phyloP scores from a whole-genome alignment of 2,797 vertebrate species.

The Lerista edwardsae region DNA sequence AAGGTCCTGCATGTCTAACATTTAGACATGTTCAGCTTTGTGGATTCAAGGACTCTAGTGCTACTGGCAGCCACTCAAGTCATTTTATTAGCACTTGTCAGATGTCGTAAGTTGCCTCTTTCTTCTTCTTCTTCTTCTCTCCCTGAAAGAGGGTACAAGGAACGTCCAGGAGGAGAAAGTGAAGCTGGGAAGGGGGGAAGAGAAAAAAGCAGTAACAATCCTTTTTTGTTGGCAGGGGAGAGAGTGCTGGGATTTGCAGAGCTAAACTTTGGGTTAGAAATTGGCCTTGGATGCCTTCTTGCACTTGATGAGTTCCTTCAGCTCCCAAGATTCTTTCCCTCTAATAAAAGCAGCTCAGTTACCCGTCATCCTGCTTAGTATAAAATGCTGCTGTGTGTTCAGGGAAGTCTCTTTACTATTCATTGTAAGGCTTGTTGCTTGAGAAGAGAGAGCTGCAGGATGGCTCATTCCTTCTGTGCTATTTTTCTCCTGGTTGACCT shows the following conservation, averaged over 20 bases:
- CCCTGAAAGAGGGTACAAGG: background rate
- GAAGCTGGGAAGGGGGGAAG: constrained; percentile 45
- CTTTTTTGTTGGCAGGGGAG: background rate
- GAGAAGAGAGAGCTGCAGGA: background rate
- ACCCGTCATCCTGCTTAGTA: background rate
- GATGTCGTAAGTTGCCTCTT: constrained; percentile 88
- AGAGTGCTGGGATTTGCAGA: too few relatives aligned
- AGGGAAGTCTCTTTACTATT: background rate
- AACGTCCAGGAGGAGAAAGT: constrained; percentile 64
- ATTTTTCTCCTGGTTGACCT: background rate
- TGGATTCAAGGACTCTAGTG: constrained; percentile 91
- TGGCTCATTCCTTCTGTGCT: background rate
- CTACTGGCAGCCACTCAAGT: constrained; percentile 89
- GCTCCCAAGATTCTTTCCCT: background rate
- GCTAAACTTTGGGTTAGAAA: background rate
- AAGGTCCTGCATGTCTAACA: constrained; percentile 89
- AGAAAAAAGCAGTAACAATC: background rate
- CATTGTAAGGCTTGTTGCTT: background rate
- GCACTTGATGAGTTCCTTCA: background rate
- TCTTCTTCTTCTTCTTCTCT: constrained; percentile 18
- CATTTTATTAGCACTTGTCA: constrained; percentile 88
- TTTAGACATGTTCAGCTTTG: constrained; percentile 93
- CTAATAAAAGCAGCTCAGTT: background rate
- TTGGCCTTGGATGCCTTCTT: background rate
- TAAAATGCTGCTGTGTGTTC: background rate